Conservation (phyloP, 2,113 vertebrate genomes). For the Brachypodius melanocephalos region DNA sequence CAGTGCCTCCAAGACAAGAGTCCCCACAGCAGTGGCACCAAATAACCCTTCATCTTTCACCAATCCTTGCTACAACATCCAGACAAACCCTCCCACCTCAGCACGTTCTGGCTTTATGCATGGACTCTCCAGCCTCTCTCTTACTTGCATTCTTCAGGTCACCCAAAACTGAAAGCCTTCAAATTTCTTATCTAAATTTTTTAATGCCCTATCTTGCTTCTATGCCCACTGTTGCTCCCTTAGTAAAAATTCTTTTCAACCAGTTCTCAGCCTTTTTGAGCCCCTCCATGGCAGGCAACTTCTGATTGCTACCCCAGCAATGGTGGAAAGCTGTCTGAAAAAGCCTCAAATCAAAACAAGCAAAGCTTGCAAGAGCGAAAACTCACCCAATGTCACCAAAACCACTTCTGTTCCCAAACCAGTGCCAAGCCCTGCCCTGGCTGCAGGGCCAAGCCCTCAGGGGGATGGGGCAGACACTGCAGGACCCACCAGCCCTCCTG, state of each 20-base stretch:
- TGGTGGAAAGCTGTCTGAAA: background rate
- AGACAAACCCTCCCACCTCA: background rate
- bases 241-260: background rate
- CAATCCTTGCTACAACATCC: background rate
- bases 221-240: background rate
- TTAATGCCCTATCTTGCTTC: background rate
- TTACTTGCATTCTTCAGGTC: background rate
- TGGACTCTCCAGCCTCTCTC: background rate
- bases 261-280: background rate
- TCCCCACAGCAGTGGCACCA: background rate
- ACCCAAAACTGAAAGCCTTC: background rate
- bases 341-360: background rate
- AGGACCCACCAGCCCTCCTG: background rate
- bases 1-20: background rate
- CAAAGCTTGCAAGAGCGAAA: background rate
- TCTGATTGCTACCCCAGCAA: background rate
- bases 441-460: background rate
- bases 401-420: background rate
- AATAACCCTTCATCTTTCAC: background rate
- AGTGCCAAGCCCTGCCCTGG: background rate
- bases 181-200: background rate
- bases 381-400: background rate
- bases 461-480: background rate
- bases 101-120: background rate
- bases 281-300: background rate